phyloP scores from a whole-genome alignment of 2,888 invertebrate species.

The Dryobota labecula region DNA sequence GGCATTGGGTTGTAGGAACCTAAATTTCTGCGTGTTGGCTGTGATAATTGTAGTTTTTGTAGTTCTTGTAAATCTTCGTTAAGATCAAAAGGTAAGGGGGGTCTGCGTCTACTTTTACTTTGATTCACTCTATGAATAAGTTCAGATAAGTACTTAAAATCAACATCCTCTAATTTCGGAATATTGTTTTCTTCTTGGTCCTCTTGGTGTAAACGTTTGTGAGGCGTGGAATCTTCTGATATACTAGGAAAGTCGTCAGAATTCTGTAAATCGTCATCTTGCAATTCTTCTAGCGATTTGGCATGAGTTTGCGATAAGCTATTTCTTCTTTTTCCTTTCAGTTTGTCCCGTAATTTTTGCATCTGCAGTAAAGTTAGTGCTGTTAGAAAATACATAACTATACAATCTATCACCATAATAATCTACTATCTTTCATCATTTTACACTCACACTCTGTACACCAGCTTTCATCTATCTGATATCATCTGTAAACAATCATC shows the following conservation, averaged over 20 bases:
- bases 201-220: constrained; percentile 39
- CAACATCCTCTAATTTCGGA: constrained; percentile 71
- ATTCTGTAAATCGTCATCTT: constrained; percentile 53
- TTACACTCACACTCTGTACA: background rate
- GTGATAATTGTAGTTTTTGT: constrained; percentile 51
- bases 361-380: constrained; percentile 64
- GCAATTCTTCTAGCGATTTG: constrained; percentile 21
- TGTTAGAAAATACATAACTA: background rate
- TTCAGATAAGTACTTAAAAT: constrained; percentile 84
- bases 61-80: constrained; percentile 35
- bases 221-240: constrained; percentile 35
- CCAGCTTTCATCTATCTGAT: background rate
- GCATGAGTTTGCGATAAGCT: constrained; percentile 46
- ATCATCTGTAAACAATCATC: background rate
- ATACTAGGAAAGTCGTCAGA: constrained; percentile 50
- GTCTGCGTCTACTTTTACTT: constrained; percentile 65
- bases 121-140: constrained; percentile 80
- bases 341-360: constrained; percentile 68
- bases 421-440: background rate
- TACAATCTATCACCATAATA: background rate
- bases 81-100: constrained; percentile 22
- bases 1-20: constrained; percentile 14
- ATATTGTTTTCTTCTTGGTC: constrained; percentile 44
- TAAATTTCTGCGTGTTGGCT: constrained; percentile 59
- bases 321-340: constrained; percentile 62